phyloP scores from a whole-genome alignment of 2,113 vertebrate genomes.

The Butorides virescens region DNA sequence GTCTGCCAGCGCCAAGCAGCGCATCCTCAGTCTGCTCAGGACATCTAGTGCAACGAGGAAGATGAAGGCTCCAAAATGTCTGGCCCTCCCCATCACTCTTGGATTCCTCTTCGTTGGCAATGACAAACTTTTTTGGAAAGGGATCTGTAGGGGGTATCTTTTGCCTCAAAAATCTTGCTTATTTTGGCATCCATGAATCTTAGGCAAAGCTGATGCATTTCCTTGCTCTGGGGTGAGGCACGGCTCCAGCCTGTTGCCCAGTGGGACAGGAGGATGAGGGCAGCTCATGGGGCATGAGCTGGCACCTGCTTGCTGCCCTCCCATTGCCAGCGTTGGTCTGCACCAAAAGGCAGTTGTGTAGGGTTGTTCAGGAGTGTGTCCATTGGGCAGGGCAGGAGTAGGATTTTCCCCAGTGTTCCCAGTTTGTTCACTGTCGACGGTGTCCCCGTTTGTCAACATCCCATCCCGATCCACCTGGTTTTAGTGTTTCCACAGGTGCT shows the following conservation, averaged over 20 bases:
- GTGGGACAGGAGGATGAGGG: neutral
- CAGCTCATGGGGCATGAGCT: neutral
- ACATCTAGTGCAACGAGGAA: neutral
- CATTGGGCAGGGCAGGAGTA: neutral
- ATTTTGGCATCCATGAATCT: neutral
- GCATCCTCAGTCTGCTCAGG: neutral
- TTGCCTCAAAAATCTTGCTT: neutral
- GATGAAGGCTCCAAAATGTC: neutral
- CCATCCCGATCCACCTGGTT: neutral
- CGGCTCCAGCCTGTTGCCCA: rapidly evolving
- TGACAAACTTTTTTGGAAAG: neutral
- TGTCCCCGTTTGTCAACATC: neutral
- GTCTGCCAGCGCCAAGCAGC: rapidly evolving
- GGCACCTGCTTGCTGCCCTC: neutral
- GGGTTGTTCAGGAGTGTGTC: neutral
- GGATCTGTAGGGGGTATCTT: neutral
- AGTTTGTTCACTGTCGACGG: neutral
- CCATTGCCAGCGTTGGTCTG: neutral
- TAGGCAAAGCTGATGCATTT: neutral
- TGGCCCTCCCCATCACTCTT: neutral
- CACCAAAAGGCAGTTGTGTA: no score
- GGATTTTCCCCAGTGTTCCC: neutral
- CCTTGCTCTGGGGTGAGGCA: neutral
- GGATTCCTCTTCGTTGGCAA: rapidly evolving
- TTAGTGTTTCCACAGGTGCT: neutral